Percentiles rank a stretch among this genome's conserved stretches.
phyloP scores from a whole-genome alignment of 1,140 invertebrate genomes.

The fruit fly (Drosophila melanogaster) region DNA sequence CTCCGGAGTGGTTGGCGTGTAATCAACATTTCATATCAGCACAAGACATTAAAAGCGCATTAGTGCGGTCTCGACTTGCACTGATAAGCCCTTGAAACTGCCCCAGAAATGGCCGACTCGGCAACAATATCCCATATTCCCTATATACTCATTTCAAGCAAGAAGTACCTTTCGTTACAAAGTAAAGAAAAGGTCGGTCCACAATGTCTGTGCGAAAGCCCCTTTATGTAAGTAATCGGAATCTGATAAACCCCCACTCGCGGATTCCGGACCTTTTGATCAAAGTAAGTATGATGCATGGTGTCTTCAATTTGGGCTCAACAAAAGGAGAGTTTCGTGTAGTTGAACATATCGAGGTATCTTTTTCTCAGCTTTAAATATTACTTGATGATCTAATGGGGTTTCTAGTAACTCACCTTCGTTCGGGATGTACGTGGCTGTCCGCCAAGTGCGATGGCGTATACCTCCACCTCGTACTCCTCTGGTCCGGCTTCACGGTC shows the following conservation, averaged over 20 bases:
- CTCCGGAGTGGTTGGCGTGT: constrained; percentile 37
- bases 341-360: background rate
- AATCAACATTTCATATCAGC: constrained; percentile 84
- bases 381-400: too few species aligned
- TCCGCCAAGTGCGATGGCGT: constrained; percentile 89
- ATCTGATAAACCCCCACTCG: constrained; percentile 23
- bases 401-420: constrained; percentile 89
- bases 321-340: background rate
- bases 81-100: constrained; percentile 69
- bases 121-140: constrained; percentile 10
- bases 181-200: constrained; percentile 24
- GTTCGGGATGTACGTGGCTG: constrained; percentile 90
- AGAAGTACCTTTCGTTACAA: background rate
- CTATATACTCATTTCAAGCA: background rate
- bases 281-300: constrained; percentile 17
- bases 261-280: constrained; percentile 15
- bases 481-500: constrained; percentile 93
- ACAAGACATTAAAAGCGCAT: constrained; percentile 84
- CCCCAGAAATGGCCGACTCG: constrained; percentile 46
- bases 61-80: constrained; percentile 70
- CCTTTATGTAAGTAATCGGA: constrained; percentile 21
- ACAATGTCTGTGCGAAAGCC: background rate
- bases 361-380: too few species aligned
- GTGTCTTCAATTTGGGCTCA: background rate
- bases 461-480: constrained; percentile 92